Conservation (phyloP, 2,113 vertebrate genomes). For the Muscicapa adusta region DNA sequence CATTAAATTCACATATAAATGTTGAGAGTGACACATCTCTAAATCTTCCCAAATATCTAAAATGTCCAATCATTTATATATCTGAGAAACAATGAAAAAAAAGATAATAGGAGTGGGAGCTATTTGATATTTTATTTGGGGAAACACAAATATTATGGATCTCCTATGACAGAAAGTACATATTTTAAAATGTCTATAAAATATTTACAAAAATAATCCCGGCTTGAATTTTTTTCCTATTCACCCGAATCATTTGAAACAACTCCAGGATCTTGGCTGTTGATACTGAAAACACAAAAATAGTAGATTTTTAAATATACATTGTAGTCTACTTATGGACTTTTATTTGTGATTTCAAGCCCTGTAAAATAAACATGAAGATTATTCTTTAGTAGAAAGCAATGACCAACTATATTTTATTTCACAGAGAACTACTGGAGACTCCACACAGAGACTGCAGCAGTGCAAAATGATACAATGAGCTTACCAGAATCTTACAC, state of each 20-base stretch:
- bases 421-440: not conserved
- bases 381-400: not conserved
- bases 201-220: not conserved
- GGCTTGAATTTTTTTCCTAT: not conserved
- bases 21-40: not conserved
- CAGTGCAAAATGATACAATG: not conserved
- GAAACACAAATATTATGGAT: not conserved
- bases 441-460: not conserved
- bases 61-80: not conserved
- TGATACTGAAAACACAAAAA: not conserved
- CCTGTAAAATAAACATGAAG: not conserved
- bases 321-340: not conserved
- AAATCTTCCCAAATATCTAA: not conserved
- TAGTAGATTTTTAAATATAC: not conserved
- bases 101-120: not conserved
- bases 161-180: not conserved
- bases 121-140: not conserved
- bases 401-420: not conserved
- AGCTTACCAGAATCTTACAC: not conserved
- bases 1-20: not conserved
- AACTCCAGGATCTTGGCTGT: not conserved
- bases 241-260: not conserved
- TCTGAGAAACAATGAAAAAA: not conserved
- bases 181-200: not conserved
- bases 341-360: constrained; percentile 8